Evolutionary conservation across 1,140 invertebrate genomes (phyloP), one percentile per base, ranked within the genome.

Genomic region (Megathymus violae): DNA sequence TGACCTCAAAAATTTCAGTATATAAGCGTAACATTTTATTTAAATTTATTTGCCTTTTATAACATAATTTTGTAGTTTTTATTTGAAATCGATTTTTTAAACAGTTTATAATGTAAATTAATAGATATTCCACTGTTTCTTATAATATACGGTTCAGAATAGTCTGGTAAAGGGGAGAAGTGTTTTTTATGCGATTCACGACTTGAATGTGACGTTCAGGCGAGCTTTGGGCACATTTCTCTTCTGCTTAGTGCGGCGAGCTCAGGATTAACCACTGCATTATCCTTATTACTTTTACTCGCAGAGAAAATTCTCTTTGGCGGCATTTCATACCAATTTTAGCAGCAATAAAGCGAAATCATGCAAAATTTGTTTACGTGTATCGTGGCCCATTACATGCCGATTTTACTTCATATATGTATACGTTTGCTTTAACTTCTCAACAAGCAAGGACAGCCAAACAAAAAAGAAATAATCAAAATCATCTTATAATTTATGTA

Each of bases 131-230:
- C 65, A 46, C 60, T 22, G 15, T 6, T n/a, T 44, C 40, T 59
- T 66, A 52, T 58, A 11, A 9, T 59, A 69, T 54, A 40, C 16
- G 62, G 52, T 63, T 62, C n/a, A 41, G 10, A 36, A 19, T 11
- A 31, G 50, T 58, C 61, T 74, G 68, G 65, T 71, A 74, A 71
- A 59, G 65, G 48, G 58, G 54, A 58, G 54, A 62, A 61, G 67
- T 71, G 69, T 69, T 75, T 75, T 75, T 75, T 75, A 75, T 69
- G 72, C 71, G 61, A 71, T 38, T 64, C 68, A 68, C 67, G 71
- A 68, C 58, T 66, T 62, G 65, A 74, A 71, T 74, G 71, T 68
- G 64, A 59, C 58, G 54, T 65, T 64, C 62, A 9, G 15, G 17
- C 46, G 54, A 58, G 62, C 58, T 51, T 64, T 64, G 40, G 25